Conservation (phyloP, 2,113 vertebrate genomes). For the Panthera leo region DNA sequence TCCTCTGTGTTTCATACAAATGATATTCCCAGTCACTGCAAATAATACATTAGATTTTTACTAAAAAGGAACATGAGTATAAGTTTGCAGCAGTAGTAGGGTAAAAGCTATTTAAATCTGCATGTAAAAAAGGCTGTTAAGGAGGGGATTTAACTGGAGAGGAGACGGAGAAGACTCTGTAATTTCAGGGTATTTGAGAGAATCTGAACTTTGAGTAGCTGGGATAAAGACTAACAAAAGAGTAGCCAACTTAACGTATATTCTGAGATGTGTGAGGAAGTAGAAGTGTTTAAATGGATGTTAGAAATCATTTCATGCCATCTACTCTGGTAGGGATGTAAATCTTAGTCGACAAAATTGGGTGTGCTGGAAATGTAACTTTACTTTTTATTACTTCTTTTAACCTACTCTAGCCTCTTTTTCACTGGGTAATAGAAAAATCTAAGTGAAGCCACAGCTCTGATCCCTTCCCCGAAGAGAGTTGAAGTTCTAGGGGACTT, state of each 20-base stretch:
- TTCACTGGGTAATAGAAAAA: neutral
- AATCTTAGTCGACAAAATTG: neutral
- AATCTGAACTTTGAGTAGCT: neutral
- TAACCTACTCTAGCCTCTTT: neutral
- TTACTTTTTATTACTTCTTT: neutral
- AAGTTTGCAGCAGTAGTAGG: neutral
- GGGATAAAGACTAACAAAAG: neutral
- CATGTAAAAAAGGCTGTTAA: neutral
- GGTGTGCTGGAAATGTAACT: neutral
- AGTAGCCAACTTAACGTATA: neutral
- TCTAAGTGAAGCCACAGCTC: neutral
- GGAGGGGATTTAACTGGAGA: neutral
- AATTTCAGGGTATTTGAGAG: constrained; percentile 28
- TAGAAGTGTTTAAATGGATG: neutral
- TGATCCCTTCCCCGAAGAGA: neutral
- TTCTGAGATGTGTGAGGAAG: neutral
- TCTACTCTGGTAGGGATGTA: neutral
- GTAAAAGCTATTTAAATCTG: neutral
- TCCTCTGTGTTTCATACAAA: neutral
- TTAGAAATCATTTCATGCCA: neutral
- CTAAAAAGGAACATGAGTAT: neutral
- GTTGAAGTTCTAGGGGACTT: neutral
- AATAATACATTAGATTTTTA: neutral
- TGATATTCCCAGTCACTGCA: neutral
- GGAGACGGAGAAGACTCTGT: neutral